Conservation (phyloP, 2,797 vertebrate genomes). For the Crenichthys baileyi region DNA sequence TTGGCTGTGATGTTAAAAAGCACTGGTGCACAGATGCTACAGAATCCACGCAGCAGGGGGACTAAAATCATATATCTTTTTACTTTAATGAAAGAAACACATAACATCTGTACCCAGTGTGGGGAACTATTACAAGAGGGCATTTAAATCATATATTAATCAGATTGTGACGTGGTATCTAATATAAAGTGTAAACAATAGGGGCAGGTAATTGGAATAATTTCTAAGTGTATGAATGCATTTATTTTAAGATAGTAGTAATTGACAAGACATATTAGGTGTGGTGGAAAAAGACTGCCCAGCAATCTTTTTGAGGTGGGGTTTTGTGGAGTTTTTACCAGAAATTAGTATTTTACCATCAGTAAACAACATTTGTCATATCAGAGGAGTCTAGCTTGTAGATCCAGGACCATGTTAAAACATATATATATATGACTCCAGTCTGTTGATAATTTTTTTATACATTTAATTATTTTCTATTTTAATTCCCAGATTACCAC, state of each 20-base stretch:
- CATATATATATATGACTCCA: background rate
- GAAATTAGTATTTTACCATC: too few relatives aligned
- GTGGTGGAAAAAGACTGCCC: background rate
- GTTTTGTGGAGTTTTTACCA: too few relatives aligned
- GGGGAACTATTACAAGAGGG: background rate
- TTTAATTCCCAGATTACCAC: background rate
- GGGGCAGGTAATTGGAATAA: background rate
- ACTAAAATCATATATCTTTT: slow-evolving; percentile 23
- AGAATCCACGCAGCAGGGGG: slow-evolving; percentile 19
- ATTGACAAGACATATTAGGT: background rate
- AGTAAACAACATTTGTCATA: background rate
- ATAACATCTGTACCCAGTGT: background rate
- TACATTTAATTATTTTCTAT: background rate
- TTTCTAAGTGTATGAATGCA: background rate
- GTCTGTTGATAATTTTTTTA: background rate
- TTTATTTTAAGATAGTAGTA: background rate
- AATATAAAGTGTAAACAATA: background rate
- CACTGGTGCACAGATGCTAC: slow-evolving; percentile 54
- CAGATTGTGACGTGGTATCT: background rate
- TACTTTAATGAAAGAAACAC: slow-evolving; percentile 5
- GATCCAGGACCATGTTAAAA: background rate
- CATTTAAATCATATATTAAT: background rate
- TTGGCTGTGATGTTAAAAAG: slow-evolving; percentile 61
- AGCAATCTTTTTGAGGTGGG: too few relatives aligned
- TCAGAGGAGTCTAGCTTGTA: background rate